phyloP scores from a whole-genome alignment of 2,797 vertebrate species.

The Poeciliopsis turneri region DNA sequence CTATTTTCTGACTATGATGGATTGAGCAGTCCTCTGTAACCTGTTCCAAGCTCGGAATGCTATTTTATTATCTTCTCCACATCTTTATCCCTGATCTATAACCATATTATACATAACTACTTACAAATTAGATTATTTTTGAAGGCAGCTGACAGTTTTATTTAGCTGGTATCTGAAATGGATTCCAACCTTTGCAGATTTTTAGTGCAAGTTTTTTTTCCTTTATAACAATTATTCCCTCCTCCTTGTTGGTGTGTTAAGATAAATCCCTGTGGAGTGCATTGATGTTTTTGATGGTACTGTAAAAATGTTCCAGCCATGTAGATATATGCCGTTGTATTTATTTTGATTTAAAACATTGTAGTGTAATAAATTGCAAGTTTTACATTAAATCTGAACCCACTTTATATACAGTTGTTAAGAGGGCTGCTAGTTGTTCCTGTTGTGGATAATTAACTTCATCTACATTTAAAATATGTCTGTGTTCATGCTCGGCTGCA shows the following conservation, averaged over 20 bases:
- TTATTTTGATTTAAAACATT: background rate
- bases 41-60: background rate
- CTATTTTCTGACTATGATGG: background rate
- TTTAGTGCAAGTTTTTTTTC: background rate
- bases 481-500: conserved; percentile 5
- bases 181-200: background rate
- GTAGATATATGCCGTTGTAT: too few relatives aligned
- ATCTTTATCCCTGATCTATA: background rate
- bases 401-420: background rate
- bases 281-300: background rate
- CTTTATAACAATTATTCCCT: background rate
- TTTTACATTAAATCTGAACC: background rate
- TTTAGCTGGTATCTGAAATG: background rate
- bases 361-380: background rate
- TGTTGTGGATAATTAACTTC: conserved; percentile 1
- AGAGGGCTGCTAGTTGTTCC: background rate
- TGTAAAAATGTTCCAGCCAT: background rate
- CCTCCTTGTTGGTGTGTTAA: background rate
- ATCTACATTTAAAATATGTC: conserved; percentile 1
- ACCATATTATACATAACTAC: background rate
- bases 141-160: background rate
- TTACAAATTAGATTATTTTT: background rate
- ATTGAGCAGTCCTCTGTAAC: background rate
- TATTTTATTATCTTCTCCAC: background rate
- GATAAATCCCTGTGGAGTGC: background rate